phyloP scores from a whole-genome alignment of 1,140 invertebrate species.

The Grapholita molesta region DNA sequence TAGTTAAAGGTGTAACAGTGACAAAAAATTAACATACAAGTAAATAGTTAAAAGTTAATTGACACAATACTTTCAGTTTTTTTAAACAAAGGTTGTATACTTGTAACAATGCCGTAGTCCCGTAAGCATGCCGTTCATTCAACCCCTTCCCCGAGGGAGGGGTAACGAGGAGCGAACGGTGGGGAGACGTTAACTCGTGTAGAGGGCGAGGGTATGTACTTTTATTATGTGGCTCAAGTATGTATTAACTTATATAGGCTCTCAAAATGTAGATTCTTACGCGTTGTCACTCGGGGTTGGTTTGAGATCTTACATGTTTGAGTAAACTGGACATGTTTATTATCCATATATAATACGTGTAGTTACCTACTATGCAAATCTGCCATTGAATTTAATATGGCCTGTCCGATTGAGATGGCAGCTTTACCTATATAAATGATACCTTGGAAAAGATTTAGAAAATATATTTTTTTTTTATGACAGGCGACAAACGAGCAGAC shows the following conservation, averaged over 20 bases:
- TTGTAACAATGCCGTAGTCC: neutral
- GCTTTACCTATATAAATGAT: too few species aligned
- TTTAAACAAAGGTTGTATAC: neutral
- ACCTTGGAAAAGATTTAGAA: too few species aligned
- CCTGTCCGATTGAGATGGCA: too few species aligned
- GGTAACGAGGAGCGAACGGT: constrained; percentile 38
- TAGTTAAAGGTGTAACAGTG: too few species aligned
- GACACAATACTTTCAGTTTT: too few species aligned
- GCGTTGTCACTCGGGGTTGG: neutral
- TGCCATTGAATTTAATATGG: too few species aligned
- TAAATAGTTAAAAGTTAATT: too few species aligned
- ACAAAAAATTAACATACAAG: too few species aligned
- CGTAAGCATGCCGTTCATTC: neutral
- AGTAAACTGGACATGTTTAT: neutral
- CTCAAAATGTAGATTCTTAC: constrained; percentile 2
- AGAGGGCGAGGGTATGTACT: constrained; percentile 18
- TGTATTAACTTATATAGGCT: neutral
- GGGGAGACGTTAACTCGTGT: constrained; percentile 32
- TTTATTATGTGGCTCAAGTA: constrained; percentile 22
- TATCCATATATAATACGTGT: too few species aligned
- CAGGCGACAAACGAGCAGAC: too few species aligned
- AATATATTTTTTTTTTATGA: too few species aligned
- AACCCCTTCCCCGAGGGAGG: constrained; percentile 18
- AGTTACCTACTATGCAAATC: too few species aligned
- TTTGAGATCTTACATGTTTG: neutral